phyloP scores from a whole-genome alignment of 2,888 invertebrate species.

The Tenthredo mesomela region DNA sequence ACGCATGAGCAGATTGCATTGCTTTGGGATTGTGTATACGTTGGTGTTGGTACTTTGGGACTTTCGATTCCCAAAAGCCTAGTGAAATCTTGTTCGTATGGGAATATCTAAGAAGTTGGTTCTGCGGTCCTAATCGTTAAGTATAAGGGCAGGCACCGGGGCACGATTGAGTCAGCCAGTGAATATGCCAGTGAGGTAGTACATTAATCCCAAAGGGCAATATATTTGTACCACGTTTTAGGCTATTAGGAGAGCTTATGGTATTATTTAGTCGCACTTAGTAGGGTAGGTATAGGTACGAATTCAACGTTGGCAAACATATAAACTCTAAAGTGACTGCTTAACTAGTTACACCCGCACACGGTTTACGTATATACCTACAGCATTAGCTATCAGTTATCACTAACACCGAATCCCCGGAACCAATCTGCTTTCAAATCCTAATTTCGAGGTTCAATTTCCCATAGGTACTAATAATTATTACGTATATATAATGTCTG shows the following conservation, averaged over 20 bases:
- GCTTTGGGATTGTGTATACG: not conserved
- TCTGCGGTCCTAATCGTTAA: slow-evolving; percentile 24
- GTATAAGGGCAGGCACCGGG: not conserved
- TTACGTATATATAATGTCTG: not conserved
- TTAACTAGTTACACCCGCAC: not conserved
- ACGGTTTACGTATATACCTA: not conserved
- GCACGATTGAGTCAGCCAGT: not conserved
- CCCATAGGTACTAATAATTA: too few relatives aligned
- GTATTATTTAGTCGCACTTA: slow-evolving; percentile 35
- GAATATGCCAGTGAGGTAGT: slow-evolving; percentile 27
- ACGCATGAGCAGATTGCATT: not conserved
- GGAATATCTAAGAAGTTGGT: slow-evolving; percentile 25
- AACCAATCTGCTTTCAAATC: not conserved
- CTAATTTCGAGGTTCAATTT: not conserved
- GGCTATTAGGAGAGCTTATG: slow-evolving; percentile 44
- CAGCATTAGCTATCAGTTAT: slow-evolving; percentile 14
- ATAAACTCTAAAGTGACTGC: slow-evolving; percentile 19
- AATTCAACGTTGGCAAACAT: slow-evolving; percentile 6
- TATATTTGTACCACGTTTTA: slow-evolving; percentile 36
- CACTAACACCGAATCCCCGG: not conserved
- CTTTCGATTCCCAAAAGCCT: not conserved
- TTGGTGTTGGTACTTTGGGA: not conserved
- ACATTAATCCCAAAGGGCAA: slow-evolving; percentile 42
- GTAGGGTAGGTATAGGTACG: not conserved
- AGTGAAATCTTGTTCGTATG: slow-evolving; percentile 17